phyloP scores from a whole-genome alignment of 2,113 vertebrate genomes.

The Tautogolabrus adspersus region DNA sequence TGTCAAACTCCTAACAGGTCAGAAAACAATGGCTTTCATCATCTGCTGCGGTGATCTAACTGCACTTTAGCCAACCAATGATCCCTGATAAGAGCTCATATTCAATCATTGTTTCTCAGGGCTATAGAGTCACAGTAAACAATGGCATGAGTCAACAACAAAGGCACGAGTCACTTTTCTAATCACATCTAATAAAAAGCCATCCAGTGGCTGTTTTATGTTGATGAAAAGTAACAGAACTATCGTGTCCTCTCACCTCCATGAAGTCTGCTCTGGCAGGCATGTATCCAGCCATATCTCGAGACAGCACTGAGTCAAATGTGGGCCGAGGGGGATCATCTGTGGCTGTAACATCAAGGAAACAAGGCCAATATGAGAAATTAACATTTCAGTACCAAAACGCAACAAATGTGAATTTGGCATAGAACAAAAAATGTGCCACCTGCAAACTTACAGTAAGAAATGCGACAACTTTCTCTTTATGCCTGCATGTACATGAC shows the following conservation, averaged over 20 bases:
- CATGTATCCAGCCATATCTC: slow-evolving; percentile 99
- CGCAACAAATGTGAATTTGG: background rate
- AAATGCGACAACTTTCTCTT: background rate
- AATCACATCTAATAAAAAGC: background rate
- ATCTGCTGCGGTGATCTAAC: background rate
- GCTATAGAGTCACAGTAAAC: slow-evolving; percentile 5
- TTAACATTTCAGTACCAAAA: background rate
- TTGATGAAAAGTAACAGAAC: background rate
- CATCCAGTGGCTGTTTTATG: background rate
- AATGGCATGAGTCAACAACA: background rate
- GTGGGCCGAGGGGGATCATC: slow-evolving; percentile 96
- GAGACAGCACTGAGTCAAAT: slow-evolving; percentile 95
- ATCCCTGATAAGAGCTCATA: background rate
- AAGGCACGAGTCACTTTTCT: slow-evolving; percentile 10
- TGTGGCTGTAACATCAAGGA: slow-evolving; percentile 82
- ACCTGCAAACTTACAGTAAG: background rate
- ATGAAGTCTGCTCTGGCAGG: slow-evolving; percentile 98
- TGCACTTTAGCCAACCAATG: background rate
- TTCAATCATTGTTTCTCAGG: background rate
- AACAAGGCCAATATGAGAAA: background rate
- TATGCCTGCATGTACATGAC: background rate
- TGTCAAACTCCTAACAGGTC: slow-evolving; percentile 94
- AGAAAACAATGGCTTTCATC: slow-evolving; percentile 5
- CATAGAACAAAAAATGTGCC: background rate
- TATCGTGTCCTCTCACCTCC: slow-evolving; percentile 86